These are phyloP conservation scores for Drosophila pruinosa DNA, from an alignment of 1,140 invertebrate genomes.

Conservation along the genomic window DNA sequence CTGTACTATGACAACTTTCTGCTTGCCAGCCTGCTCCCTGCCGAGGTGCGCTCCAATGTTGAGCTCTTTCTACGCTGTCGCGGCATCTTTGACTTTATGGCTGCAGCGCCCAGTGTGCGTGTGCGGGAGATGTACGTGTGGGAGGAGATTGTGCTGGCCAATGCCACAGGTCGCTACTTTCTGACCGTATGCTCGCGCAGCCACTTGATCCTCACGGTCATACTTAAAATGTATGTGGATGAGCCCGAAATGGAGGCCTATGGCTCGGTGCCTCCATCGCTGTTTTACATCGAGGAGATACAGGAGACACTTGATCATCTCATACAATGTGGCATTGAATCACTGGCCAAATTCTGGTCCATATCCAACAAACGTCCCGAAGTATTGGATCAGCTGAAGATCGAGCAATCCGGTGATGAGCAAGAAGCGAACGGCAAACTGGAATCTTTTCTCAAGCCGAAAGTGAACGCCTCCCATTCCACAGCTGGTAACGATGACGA, in stretches of 20 bases:
- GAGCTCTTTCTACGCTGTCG: slow-evolving; percentile 88
- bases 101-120: slow-evolving; percentile 84
- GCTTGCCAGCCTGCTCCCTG: slow-evolving; percentile 88
- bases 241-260: slow-evolving; percentile 69
- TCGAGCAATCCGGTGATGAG: slow-evolving; percentile 31
- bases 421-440: slow-evolving; percentile 52
- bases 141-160: slow-evolving; percentile 87
- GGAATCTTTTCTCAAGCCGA: slow-evolving; percentile 84
- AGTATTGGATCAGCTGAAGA: slow-evolving; percentile 51
- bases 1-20: slow-evolving; percentile 89
- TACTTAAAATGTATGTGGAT: slow-evolving; percentile 88
- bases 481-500: slow-evolving; percentile 56
- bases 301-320: slow-evolving; percentile 87
- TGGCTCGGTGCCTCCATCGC: slow-evolving; percentile 78
- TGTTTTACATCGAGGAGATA: slow-evolving; percentile 86
- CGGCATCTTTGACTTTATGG: slow-evolving; percentile 87
- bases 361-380: slow-evolving; percentile 84
- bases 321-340: slow-evolving; percentile 86
- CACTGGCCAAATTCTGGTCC: slow-evolving; percentile 86
- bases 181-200: slow-evolving; percentile 89
- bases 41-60: slow-evolving; percentile 88
- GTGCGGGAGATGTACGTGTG: slow-evolving; percentile 89
- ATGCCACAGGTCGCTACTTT: slow-evolving; percentile 85
- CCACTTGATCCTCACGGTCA: slow-evolving; percentile 87
- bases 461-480: slow-evolving; percentile 82